Conservation (phyloP, 1,140 invertebrate genomes). For the Uloborus diversus region DNA sequence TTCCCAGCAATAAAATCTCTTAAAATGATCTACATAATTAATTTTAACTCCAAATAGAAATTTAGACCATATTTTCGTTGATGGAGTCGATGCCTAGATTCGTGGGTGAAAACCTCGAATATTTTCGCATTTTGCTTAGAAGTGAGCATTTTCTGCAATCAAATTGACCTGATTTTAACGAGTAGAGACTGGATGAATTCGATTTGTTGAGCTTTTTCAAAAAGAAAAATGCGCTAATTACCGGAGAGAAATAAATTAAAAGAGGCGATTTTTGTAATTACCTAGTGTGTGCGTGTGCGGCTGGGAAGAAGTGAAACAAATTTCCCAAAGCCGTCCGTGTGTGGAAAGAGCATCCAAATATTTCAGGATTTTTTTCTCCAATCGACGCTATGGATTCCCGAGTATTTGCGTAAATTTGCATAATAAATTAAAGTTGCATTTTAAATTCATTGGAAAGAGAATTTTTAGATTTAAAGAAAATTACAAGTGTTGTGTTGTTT, state of each 20-base stretch:
- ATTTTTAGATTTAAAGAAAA: neutral
- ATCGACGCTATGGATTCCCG: neutral
- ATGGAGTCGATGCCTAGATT: too few species aligned
- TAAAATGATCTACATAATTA: too few species aligned
- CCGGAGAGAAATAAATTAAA: slow-evolving; percentile 42
- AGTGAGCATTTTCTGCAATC: too few species aligned
- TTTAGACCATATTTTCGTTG: too few species aligned
- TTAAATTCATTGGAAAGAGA: neutral
- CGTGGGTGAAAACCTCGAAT: too few species aligned
- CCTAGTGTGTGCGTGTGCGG: too few species aligned
- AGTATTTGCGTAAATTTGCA: slow-evolving; percentile 8
- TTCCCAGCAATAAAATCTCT: too few species aligned
- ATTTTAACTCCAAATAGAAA: too few species aligned
- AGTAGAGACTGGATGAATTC: neutral
- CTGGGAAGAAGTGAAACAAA: too few species aligned
- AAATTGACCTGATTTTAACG: too few species aligned
- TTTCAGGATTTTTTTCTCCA: slow-evolving; percentile 11
- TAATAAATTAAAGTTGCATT: slow-evolving; percentile 12
- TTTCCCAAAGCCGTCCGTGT: too few species aligned
- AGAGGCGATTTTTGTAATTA: slow-evolving; percentile 37
- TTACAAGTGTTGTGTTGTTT: slow-evolving; percentile 10
- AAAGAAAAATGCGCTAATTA: slow-evolving; percentile 42
- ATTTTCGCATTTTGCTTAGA: too few species aligned
- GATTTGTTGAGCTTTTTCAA: slow-evolving; percentile 1
- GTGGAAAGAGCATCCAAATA: slow-evolving; percentile 35